These are phyloP conservation scores for Mythimna loreyi DNA, from an alignment of 2,888 invertebrate species.

Conservation along the genomic window DNA sequence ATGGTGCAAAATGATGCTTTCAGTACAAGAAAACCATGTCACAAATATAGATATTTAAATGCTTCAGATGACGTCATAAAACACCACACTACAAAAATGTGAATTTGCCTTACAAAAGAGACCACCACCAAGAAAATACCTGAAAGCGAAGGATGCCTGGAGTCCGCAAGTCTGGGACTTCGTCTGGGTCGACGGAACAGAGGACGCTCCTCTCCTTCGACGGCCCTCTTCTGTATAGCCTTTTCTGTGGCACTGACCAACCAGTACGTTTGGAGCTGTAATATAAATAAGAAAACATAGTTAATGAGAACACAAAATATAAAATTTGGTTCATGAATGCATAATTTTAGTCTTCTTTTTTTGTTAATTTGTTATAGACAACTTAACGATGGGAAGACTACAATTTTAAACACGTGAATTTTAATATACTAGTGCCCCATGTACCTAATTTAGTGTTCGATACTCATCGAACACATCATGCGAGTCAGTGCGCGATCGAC, in stretches of 20 bases:
- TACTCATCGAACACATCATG: no score
- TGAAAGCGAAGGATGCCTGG: constrained; percentile 94
- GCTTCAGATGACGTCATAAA: not conserved
- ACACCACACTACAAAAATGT: constrained; percentile 14
- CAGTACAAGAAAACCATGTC: not conserved
- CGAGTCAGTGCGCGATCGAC: no score
- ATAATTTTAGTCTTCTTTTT: no score
- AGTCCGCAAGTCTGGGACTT: constrained; percentile 95
- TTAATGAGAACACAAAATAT: no score
- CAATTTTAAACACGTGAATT: no score
- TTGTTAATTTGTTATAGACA: no score
- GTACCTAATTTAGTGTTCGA: no score
- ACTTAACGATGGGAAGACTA: no score
- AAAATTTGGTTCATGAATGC: no score
- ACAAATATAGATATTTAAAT: not conserved
- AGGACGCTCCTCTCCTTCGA: constrained; percentile 94
- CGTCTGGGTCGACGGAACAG: constrained; percentile 95
- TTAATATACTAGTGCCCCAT: no score
- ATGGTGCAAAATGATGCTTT: not conserved
- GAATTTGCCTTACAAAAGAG: not conserved
- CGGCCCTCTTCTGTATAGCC: constrained; percentile 94
- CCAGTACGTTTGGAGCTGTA: constrained; percentile 94
- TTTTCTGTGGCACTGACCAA: constrained; percentile 94
- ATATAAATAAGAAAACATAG: constrained; percentile 14
- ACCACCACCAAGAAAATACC: constrained; percentile 80